Base-by-base conservation (phyloP, 2,797 vertebrate species). In the Bradypus variegatus region DNA sequence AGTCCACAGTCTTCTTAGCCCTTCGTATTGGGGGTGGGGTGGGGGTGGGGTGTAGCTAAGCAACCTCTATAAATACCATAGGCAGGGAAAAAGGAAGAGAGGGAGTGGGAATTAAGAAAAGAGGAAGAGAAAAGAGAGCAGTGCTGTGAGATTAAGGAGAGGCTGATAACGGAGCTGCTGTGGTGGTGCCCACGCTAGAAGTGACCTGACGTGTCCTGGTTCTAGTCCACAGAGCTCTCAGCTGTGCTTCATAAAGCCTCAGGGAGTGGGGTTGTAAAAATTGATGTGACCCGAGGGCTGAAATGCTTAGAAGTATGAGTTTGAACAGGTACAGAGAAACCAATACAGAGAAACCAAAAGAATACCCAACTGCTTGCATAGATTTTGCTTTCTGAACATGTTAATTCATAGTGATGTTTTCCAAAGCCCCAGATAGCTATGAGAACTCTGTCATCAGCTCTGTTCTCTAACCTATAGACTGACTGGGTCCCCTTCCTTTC, bases 401-500 rank as follows among this genome's bases (percentile, higher is more conserved):
- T 86, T 87, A 76, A 33, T 94, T 92, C 27, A 50, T 84, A 38
- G 6, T 77, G 53, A 94, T 36, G 48, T 85, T 89, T 93, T 87
- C 60, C 38, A 72, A 23, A 85, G 87, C 88, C 41, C 69, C 33
- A 85, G 65, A 48, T 11, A 79, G 48, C 70, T 89, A 1, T 73
- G 58, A 91, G 91, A 93, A 89, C 75, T 89, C 72, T 81, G 53
- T 84, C 8, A 1, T 50, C 69, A 38, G 48, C 91, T 93, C 64
- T 93, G 38, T 89, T 67, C 84, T 95, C 80, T 82, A 93, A 83
- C 90, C 94, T 85, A 9, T 58, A 58, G 62, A 55, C 87, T 70
- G 55, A 88, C 85, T 85, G 2, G 85, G 13, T 93, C 93, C 87
- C 83, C 86, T 93, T 94, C 89, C 94, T 94, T 91, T 93, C 88